Evolutionary conservation across 1,140 invertebrate genomes (phyloP).

Genomic region (Sarcophaga bullata): DNA sequence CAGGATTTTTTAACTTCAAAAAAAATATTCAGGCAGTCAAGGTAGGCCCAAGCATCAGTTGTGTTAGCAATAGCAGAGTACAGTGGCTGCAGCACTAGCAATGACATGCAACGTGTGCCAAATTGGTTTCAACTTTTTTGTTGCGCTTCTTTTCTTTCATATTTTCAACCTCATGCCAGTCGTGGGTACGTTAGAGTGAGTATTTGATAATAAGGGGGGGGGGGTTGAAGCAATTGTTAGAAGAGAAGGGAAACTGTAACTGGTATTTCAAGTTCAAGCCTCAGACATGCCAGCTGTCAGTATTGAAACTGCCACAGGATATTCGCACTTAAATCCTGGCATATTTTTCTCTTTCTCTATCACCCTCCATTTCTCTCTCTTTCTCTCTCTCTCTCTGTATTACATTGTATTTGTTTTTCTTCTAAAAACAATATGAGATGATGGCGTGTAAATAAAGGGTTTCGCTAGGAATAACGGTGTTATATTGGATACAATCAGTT

Average conservation of each 20-base stretch:
- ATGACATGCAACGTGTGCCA: slow-evolving; percentile 36
- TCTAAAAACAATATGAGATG: neutral
- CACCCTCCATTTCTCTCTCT: neutral
- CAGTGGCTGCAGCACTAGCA: slow-evolving; percentile 3
- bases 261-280: slow-evolving; percentile 37
- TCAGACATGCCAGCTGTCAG: slow-evolving; percentile 43
- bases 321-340: slow-evolving; percentile 12
- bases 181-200: too few relatives aligned
- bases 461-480: neutral
- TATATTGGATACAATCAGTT: neutral
- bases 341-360: neutral
- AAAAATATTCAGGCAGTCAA: neutral
- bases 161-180: neutral
- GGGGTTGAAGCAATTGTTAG: neutral
- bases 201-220: too few relatives aligned
- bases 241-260: neutral
- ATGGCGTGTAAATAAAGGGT: neutral
- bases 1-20: neutral
- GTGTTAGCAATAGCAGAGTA: neutral
- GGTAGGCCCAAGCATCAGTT: neutral
- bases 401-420: neutral
- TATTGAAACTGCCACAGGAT: slow-evolving; percentile 39
- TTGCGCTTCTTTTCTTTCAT: neutral
- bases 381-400: neutral
- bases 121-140: slow-evolving; percentile 22